Conservation (phyloP, 1,140 invertebrate species). For the Drosophila kepulauana region DNA sequence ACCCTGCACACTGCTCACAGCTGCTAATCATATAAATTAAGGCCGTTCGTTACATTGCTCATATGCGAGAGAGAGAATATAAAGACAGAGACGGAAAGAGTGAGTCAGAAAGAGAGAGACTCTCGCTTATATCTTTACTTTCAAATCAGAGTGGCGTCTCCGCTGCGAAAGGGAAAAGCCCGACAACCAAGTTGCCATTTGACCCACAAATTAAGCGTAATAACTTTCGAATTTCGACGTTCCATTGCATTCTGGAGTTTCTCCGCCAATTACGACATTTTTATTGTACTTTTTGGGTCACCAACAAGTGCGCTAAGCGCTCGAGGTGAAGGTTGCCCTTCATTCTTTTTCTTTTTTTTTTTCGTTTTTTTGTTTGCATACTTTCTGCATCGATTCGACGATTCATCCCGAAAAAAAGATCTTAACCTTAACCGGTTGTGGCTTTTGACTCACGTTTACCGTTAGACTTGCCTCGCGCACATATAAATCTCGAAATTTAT, state of each 20-base stretch:
- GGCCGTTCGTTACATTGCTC: conserved; percentile 53
- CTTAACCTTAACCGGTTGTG: conserved; percentile 55
- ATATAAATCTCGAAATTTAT: conserved; percentile 65
- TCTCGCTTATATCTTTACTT: conserved; percentile 66
- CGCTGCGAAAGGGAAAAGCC: conserved; percentile 70
- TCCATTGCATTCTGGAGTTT: conserved; percentile 74
- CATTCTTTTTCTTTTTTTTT: conserved; percentile 20
- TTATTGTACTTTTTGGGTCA: conserved; percentile 41
- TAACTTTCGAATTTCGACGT: conserved; percentile 75
- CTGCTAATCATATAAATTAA: conserved; percentile 81
- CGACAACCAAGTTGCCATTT: conserved; percentile 60
- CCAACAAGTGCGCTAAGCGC: conserved; percentile 36
- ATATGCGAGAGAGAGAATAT: conserved; percentile 25
- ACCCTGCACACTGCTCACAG: conserved; percentile 29
- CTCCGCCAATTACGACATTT: conserved; percentile 68
- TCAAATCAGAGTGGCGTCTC: conserved; percentile 60
- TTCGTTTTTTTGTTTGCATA: conserved; percentile 6
- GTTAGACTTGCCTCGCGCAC: conserved; percentile 53
- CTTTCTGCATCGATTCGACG: conserved; percentile 5
- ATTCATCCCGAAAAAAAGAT: conserved; percentile 37
- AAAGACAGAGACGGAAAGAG: not conserved
- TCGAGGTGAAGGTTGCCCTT: conserved; percentile 62
- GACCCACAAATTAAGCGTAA: conserved; percentile 82
- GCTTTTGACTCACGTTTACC: conserved; percentile 71
- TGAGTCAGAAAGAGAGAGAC: not conserved